Conservation (phyloP, 2,113 vertebrate species). For the Gorsachius goisagi region DNA sequence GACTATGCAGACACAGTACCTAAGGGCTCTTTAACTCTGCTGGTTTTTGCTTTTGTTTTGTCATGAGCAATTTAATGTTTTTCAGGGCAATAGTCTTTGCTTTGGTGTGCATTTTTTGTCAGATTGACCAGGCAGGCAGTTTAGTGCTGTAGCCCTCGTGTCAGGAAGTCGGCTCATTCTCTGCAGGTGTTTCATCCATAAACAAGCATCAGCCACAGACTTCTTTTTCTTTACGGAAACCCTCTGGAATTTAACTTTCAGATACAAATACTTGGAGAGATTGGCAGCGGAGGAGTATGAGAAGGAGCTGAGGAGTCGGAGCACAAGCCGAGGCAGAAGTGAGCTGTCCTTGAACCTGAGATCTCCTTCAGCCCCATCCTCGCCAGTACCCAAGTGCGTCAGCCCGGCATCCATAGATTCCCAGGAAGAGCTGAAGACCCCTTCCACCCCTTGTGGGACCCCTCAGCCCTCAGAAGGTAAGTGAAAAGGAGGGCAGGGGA, state of each 20-base stretch:
- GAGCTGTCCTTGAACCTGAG: constrained; percentile 91
- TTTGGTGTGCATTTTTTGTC: constrained; percentile 21
- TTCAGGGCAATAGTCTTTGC: constrained; percentile 49
- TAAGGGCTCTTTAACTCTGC: constrained; percentile 35
- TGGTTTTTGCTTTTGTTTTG: constrained; percentile 39
- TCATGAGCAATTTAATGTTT: constrained; percentile 59
- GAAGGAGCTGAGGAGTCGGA: constrained; percentile 81
- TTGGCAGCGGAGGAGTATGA: constrained; percentile 88
- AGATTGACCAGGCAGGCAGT: constrained; percentile 43
- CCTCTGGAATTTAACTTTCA: constrained; percentile 84
- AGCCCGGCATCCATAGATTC: constrained; percentile 73
- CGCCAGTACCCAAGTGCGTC: constrained; percentile 57
- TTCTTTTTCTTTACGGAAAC: constrained; percentile 79
- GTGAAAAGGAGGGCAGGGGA: background rate
- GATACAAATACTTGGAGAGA: constrained; percentile 93
- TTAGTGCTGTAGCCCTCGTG: constrained; percentile 37
- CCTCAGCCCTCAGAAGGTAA: constrained; percentile 76
- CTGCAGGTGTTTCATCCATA: constrained; percentile 78
- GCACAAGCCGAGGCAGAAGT: constrained; percentile 79
- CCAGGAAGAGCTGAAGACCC: constrained; percentile 67
- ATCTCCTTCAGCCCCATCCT: constrained; percentile 72
- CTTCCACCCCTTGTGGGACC: constrained; percentile 5
- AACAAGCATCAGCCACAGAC: constrained; percentile 70
- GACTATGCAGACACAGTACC: constrained; percentile 40
- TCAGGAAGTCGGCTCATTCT: constrained; percentile 67